A percentile compares a stretch with the other conserved stretches of the same genome.
Conservation (phyloP, 2,797 vertebrate genomes). For the Lithobates sylvaticus region DNA sequence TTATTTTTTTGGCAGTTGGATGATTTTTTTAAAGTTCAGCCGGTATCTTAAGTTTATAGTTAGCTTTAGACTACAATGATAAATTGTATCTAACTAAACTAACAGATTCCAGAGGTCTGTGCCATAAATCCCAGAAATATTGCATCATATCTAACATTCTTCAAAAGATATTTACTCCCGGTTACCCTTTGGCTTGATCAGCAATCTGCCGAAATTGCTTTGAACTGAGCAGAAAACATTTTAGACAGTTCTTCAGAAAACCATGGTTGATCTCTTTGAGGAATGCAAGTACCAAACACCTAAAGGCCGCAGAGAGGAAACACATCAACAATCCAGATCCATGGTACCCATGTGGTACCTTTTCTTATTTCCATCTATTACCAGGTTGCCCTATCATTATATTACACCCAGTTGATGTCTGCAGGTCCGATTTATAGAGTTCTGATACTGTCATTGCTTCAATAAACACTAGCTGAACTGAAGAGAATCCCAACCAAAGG, state of each 20-base stretch:
- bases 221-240: background rate
- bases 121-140: background rate
- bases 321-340: background rate
- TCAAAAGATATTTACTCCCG: background rate
- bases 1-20: background rate
- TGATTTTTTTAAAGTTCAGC: background rate
- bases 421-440: too few relatives aligned
- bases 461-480: too few relatives aligned
- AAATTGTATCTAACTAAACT: background rate
- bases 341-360: background rate
- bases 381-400: too few relatives aligned
- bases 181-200: slow-evolving; percentile 3
- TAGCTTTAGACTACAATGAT: background rate
- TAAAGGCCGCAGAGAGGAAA: background rate
- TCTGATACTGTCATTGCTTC: too few relatives aligned
- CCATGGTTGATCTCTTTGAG: background rate
- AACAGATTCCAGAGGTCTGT: background rate
- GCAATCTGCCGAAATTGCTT: background rate
- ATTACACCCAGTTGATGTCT: too few relatives aligned
- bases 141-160: background rate
- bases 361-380: background rate
- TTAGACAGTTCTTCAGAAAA: background rate
- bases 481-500: too few relatives aligned
- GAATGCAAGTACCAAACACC: background rate
- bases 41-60: background rate